These are phyloP conservation scores for Chesias legatella DNA, from an alignment of 2,888 invertebrate genomes.

Conservation along the genomic window DNA sequence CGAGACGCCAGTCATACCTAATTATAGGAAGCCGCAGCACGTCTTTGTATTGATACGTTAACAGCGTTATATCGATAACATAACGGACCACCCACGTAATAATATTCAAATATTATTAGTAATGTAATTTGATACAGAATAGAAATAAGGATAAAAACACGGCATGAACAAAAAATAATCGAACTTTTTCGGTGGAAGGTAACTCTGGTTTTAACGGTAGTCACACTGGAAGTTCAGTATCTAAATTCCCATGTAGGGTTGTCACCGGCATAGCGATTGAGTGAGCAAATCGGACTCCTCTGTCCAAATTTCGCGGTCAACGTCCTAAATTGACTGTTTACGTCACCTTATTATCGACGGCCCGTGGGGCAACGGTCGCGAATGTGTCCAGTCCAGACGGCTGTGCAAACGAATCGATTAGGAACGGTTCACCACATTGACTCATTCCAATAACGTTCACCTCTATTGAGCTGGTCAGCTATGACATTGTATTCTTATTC, in stretches of 20 bases:
- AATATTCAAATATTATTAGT: background rate
- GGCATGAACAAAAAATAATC: too few relatives aligned
- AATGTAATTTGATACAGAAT: too few relatives aligned
- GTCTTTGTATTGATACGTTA: slow-evolving; percentile 29
- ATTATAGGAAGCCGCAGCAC: slow-evolving; percentile 33
- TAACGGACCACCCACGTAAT: slow-evolving; percentile 26
- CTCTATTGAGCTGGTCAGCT: slow-evolving; percentile 39
- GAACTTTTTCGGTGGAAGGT: too few relatives aligned
- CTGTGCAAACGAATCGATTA: slow-evolving; percentile 60
- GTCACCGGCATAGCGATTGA: slow-evolving; percentile 12
- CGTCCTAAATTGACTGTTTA: slow-evolving; percentile 54
- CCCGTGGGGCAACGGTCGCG: slow-evolving; percentile 40
- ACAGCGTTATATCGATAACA: slow-evolving; percentile 18
- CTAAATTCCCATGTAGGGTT: slow-evolving; percentile 17
- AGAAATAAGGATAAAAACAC: too few relatives aligned
- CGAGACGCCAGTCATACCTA: slow-evolving; percentile 22
- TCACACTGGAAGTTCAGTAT: slow-evolving; percentile 20
- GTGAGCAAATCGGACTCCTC: slow-evolving; percentile 43
- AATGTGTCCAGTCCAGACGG: slow-evolving; percentile 53
- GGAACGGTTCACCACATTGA: slow-evolving; percentile 46
- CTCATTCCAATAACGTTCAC: slow-evolving; percentile 44
- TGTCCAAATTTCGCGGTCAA: slow-evolving; percentile 54
- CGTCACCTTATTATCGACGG: slow-evolving; percentile 51
- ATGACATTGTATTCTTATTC: slow-evolving; percentile 23
- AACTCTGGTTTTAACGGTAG: too few relatives aligned